Base-by-base conservation (phyloP, 92 coral and sea anemone species). In the Anthopleura xanthogrammica region DNA sequence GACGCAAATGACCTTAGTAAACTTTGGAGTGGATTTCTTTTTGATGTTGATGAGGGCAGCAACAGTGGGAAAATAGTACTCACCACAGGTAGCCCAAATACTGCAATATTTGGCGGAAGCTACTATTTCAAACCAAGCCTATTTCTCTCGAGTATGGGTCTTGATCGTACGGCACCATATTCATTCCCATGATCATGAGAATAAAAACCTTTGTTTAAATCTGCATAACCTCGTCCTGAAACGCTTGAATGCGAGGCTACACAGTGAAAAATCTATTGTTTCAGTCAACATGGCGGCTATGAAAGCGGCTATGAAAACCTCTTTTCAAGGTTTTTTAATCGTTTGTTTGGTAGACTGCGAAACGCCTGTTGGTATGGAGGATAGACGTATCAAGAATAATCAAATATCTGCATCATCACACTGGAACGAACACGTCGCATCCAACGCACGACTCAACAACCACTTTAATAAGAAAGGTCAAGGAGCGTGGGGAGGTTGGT, bases 401-500 rank as follows among this genome's bases (percentile, higher is more conserved):
- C 98, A 92, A 81, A 89, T 95, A 13, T 83, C 82, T 1, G 96
- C 98, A 7, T 95, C 98, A 9, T 88, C 98, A 0, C 87, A 88
- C 81, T 90, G 85, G 74, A 82, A 90, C 12, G 81, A 88, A 7
- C 96, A 92, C 81, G 66, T 52, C 11, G 94, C 96, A 56, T 84
- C 55, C 13, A 82, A 86, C 41, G 98, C 88, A 19, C 91, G 98
- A 29, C 92, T 95, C 4, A 80, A 94, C 64, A 95, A 94, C 77
- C 70, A 79, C 0, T 5, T 0, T 1, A 54, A 39, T 41, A 77
- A 20, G 39, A 75, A 72, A 52, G 84, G 85, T 50, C 23, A 77
- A 8, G 7, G 4, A 0, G 68, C 50, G 0, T 94, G 98, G 98
- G 98, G 98, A 41, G 98, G 90, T 23, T 95, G 98, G 98, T 95